Evolutionary conservation across 2,797 vertebrate genomes (phyloP).

Genomic region (Bothrops alternatus): DNA sequence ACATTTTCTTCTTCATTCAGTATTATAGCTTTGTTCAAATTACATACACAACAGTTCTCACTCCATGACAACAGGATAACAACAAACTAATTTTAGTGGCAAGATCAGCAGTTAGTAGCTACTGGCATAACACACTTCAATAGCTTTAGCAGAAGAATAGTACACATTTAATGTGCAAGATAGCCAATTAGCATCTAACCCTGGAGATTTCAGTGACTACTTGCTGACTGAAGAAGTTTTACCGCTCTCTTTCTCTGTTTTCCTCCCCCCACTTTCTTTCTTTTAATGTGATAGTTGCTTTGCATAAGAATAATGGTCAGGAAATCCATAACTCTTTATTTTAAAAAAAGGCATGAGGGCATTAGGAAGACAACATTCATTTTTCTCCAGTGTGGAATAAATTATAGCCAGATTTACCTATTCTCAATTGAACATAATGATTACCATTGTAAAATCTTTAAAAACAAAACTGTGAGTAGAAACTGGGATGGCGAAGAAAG

Average conservation of each 20-base stretch:
- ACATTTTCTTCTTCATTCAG: not conserved
- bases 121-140: not conserved
- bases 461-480: not conserved
- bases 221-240: slow-evolving; percentile 4
- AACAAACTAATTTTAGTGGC: slow-evolving; percentile 1
- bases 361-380: not conserved
- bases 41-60: not conserved
- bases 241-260: not conserved
- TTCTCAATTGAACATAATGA: not conserved
- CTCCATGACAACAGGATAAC: not conserved
- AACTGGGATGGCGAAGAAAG: not conserved
- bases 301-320: not conserved
- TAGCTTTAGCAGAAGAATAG: not conserved
- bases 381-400: not conserved
- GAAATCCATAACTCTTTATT: not conserved
- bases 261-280: not conserved
- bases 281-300: not conserved
- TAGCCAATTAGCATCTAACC: slow-evolving; percentile 2
- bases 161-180: slow-evolving; percentile 1
- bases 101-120: not conserved
- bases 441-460: not conserved
- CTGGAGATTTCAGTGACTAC: not conserved
- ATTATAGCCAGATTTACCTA: not conserved
- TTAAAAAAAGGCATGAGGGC: not conserved
- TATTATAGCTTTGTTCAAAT: not conserved